Conservation (phyloP, 2,888 invertebrate species). For the Craniophora ligustri region DNA sequence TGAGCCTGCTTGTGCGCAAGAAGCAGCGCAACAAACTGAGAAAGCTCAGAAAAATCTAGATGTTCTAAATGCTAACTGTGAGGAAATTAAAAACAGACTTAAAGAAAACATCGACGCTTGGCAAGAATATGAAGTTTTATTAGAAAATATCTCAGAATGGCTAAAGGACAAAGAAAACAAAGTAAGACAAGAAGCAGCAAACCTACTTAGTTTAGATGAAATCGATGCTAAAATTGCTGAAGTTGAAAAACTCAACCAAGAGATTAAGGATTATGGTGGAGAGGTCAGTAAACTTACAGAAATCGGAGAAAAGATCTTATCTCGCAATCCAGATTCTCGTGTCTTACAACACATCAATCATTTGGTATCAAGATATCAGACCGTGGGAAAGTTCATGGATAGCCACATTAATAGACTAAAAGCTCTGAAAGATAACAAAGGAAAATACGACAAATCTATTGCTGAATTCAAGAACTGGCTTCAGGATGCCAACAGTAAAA, state of each 20-base stretch:
- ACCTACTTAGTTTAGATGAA: conserved; percentile 91
- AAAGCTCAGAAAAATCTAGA: conserved; percentile 92
- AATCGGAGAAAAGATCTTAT: conserved; percentile 92
- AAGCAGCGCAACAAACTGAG: conserved; percentile 91
- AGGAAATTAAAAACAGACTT: conserved; percentile 91
- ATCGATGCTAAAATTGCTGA: conserved; percentile 92
- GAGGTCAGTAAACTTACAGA: conserved; percentile 91
- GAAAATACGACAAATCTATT: conserved; percentile 90
- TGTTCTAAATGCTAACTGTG: conserved; percentile 90
- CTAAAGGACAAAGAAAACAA: conserved; percentile 93
- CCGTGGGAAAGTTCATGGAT: conserved; percentile 91
- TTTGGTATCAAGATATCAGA: conserved; percentile 92
- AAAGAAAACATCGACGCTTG: conserved; percentile 93
- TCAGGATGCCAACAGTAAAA: conserved; percentile 91
- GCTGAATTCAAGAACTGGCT: conserved; percentile 94
- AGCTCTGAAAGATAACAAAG: conserved; percentile 91
- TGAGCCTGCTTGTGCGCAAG: conserved; percentile 90
- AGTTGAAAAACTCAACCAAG: conserved; percentile 89
- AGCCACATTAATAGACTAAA: conserved; percentile 92
- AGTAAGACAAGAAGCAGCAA: conserved; percentile 92
- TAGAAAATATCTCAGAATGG: conserved; percentile 93
- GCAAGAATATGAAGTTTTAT: conserved; percentile 93
- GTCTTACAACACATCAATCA: conserved; percentile 94
- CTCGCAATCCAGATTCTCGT: conserved; percentile 94
- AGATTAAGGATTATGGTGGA: conserved; percentile 90